phyloP scores from a whole-genome alignment of 2,797 vertebrate species.

The Crocidura indochinensis region DNA sequence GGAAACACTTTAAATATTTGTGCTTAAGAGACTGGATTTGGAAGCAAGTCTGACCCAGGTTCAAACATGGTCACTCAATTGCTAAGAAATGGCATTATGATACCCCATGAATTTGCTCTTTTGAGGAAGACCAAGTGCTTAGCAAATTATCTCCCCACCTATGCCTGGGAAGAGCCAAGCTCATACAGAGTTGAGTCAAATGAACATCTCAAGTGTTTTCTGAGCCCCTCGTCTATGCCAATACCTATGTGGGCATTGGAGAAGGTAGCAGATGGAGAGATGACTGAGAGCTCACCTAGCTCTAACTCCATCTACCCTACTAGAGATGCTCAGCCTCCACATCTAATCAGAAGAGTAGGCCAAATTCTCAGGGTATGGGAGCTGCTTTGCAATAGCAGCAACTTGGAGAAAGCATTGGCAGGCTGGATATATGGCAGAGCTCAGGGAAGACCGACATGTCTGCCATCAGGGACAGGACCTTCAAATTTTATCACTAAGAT shows the following conservation, averaged over 20 bases:
- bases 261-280: background rate
- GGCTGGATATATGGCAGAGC: background rate
- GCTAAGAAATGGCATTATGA: too few relatives aligned
- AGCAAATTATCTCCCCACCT: too few relatives aligned
- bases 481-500: too few relatives aligned
- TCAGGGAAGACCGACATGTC: too few relatives aligned
- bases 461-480: too few relatives aligned
- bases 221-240: slow-evolving; percentile 5
- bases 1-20: slow-evolving; percentile 77
- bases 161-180: too few relatives aligned
- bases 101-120: background rate
- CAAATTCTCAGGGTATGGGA: background rate
- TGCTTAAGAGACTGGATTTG: background rate
- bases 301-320: too few relatives aligned
- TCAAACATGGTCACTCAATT: too few relatives aligned
- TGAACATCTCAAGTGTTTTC: slow-evolving; percentile 2
- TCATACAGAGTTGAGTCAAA: background rate
- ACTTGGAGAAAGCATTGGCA: background rate
- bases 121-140: too few relatives aligned
- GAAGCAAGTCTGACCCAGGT: background rate
- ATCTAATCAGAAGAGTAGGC: background rate
- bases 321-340: background rate
- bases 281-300: background rate
- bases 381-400: slow-evolving; percentile 2
- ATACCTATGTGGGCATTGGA: background rate